phyloP scores from a whole-genome alignment of 2,113 vertebrate species.

The Ceyx cyanopectus region DNA sequence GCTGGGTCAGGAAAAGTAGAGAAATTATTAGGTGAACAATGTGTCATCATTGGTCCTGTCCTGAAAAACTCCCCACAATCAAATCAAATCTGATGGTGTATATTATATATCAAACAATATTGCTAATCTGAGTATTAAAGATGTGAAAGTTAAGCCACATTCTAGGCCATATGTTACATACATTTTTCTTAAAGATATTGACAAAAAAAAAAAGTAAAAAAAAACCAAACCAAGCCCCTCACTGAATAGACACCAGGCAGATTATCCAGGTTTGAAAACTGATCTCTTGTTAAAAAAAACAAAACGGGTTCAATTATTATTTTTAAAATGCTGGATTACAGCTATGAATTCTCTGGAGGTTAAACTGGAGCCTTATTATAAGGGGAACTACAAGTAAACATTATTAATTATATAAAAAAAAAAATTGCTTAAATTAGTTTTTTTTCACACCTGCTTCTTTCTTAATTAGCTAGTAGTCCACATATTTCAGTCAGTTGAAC shows the following conservation, averaged over 20 bases:
- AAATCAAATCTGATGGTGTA: neutral
- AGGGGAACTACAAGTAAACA: constrained; percentile 86
- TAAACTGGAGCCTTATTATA: constrained; percentile 82
- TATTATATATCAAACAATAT: neutral
- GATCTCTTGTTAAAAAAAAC: constrained; percentile 60
- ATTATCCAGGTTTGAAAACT: constrained; percentile 61
- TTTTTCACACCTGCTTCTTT: constrained; percentile 88
- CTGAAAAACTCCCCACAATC: neutral
- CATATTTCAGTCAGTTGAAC: constrained; percentile 84
- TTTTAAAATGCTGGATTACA: constrained; percentile 82
- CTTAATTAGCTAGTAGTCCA: constrained; percentile 86
- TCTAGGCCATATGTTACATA: neutral
- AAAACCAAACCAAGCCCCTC: neutral
- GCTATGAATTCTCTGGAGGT: constrained; percentile 81
- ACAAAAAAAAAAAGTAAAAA: neutral
- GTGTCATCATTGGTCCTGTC: neutral
- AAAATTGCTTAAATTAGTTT: constrained; percentile 86
- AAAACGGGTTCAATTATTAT: constrained; percentile 77
- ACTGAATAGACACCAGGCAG: neutral
- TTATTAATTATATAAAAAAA: constrained; percentile 85
- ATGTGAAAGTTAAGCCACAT: neutral
- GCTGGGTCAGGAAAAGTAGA: no score
- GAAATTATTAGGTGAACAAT: neutral
- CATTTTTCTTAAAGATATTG: neutral
- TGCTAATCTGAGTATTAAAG: neutral